A percentile compares a stretch with the other conserved stretches of the same genome.
Conservation (phyloP, 2,797 vertebrate genomes). For the Staurois parvus region DNA sequence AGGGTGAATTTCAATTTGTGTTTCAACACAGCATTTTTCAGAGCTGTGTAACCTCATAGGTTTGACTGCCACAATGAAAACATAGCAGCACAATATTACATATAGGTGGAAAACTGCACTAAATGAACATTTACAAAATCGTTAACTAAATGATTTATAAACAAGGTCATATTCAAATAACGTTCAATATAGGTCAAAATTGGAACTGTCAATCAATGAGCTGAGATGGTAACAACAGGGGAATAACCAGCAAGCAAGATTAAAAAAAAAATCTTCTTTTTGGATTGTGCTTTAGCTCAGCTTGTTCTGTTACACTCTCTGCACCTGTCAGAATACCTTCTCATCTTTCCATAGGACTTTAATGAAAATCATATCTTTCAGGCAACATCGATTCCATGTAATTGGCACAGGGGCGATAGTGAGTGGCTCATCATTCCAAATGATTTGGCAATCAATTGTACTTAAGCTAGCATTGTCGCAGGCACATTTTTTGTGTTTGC, state of each 20-base stretch:
- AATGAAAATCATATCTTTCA: constrained; percentile 61
- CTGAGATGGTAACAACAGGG: background rate
- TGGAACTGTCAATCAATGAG: background rate
- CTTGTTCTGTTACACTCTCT: constrained; percentile 40
- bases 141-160: background rate
- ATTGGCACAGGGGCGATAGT: constrained; percentile 45
- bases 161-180: background rate
- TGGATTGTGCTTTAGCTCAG: constrained; percentile 18
- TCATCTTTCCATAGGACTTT: constrained; percentile 47
- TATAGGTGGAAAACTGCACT: background rate
- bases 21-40: background rate
- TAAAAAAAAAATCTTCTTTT: constrained; percentile 27
- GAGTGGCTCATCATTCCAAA: constrained; percentile 54
- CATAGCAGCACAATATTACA: background rate
- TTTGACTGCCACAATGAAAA: background rate
- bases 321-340: constrained; percentile 57
- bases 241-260: background rate
- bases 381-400: constrained; percentile 57
- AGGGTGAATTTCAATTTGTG: background rate
- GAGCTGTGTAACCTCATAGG: background rate
- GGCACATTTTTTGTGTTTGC: constrained; percentile 47
- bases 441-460: constrained; percentile 57
- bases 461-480: constrained; percentile 41
- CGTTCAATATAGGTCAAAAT: background rate
- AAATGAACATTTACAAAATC: background rate